Base-by-base conservation (phyloP, 1,140 invertebrate species). In the Phocides pigmalion region DNA sequence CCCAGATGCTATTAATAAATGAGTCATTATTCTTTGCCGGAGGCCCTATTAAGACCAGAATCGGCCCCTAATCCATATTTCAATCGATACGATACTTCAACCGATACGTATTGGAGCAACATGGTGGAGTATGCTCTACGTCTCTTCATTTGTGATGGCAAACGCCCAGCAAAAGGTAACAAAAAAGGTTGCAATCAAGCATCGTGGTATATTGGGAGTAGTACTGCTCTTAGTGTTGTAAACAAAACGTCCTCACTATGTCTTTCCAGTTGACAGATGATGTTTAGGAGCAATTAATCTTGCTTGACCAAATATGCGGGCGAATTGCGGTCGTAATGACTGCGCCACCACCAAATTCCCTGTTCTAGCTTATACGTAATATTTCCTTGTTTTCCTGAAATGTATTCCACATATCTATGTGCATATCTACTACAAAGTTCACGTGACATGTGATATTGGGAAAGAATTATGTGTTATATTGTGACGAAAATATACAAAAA, bases 281-380 rank as follows among this genome's bases (percentile, higher is more conserved):
- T 84, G 80, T 79, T 68, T 74, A 75, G 73, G 67, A 71, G 74
- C 77, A 84, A 88, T 88, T 84, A 84, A 88, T 88, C 82, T 84
- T 77, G 77, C 81, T 84, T 82, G 82, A 82, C 83, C 80, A 83
- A 85, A 84, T 81, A 83, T 82, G 74, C 81, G 80, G 76, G 74
- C 67, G 76, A 74, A 76, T 80, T 82, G 81, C 68, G 81, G 73
- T 58, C 74, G 65, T 78, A 82, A 79, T 82, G 78, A 71, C 72
- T 66, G 47, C 66, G 73, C 67, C 70, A 70, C 66, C 70, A 59
- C 61, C 41, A 64, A 59, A 37, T 72, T 62, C 46, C 39, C 16
- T 22, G 11, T 19, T 12, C 50, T 22, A 35, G 46, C 62, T 20
- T 39, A 8, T 37, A 32, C 37, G 8, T 28, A 51, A 35, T 15